phyloP scores from a whole-genome alignment of 2,797 vertebrate genomes.

The Rallus crepitans region DNA sequence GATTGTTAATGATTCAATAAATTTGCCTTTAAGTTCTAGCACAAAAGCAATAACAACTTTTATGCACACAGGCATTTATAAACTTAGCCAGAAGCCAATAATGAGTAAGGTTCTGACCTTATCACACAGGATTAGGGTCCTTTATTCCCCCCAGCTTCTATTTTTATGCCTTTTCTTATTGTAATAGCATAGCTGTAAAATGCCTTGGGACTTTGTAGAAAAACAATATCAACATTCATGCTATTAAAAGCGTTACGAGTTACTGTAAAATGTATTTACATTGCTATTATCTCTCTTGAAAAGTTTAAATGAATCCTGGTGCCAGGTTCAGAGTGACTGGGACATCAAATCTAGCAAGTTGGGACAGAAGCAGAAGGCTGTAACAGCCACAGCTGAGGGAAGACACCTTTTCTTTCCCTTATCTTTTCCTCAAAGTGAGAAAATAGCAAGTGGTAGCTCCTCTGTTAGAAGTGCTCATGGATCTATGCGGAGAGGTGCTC shows the following conservation, averaged over 20 bases:
- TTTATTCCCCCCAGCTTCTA: background rate
- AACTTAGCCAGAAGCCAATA: background rate
- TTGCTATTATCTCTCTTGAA: constrained; percentile 34
- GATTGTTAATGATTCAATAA: background rate
- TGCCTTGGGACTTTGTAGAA: constrained; percentile 42
- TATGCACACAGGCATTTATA: background rate
- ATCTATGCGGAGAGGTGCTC: rapidly evolving
- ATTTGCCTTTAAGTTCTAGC: background rate
- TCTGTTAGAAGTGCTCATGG: rapidly evolving
- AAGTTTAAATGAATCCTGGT: constrained; percentile 24
- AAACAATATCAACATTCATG: constrained; percentile 58
- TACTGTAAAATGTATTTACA: constrained; percentile 67
- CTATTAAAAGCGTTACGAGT: constrained; percentile 59
- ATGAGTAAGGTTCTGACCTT: background rate
- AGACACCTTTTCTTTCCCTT: background rate
- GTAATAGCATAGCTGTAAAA: constrained; percentile 53
- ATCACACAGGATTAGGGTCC: background rate
- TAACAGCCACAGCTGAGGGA: background rate
- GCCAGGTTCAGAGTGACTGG: background rate
- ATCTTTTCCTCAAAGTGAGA: background rate
- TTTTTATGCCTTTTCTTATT: constrained; percentile 59
- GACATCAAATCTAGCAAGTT: background rate
- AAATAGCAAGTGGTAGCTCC: background rate
- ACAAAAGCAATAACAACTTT: background rate
- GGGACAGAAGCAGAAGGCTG: background rate